Conservation (phyloP, 2,888 invertebrate species). For the Kuschelorhynchus macadamiae region DNA sequence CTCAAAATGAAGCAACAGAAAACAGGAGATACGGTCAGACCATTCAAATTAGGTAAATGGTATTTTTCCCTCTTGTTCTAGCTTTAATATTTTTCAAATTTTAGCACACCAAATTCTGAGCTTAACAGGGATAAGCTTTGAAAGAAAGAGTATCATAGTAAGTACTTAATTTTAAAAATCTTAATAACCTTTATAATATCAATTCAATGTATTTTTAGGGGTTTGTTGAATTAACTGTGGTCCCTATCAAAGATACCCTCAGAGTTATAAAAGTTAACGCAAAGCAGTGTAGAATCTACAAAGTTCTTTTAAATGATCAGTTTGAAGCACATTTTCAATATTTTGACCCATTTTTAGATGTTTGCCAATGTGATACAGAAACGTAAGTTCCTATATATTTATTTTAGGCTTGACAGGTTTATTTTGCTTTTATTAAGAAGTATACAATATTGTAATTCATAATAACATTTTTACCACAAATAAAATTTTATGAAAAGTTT, state of each 20-base stretch:
- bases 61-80: conserved; percentile 15
- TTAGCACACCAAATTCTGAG: conserved; percentile 96
- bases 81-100: conserved; percentile 62
- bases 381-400: conserved; percentile 75
- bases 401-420: too few relatives aligned
- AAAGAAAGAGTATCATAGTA: conserved; percentile 92
- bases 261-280: conserved; percentile 90
- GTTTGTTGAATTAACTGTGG: conserved; percentile 91
- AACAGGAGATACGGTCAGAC: conserved; percentile 82
- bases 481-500: too few relatives aligned
- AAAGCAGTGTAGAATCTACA: conserved; percentile 94
- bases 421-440: too few relatives aligned
- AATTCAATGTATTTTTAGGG: conserved; percentile 83
- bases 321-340: conserved; percentile 94
- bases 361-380: conserved; percentile 87
- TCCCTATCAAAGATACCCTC: conserved; percentile 87
- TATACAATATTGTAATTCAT: too few relatives aligned
- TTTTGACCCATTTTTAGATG: conserved; percentile 94
- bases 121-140: conserved; percentile 94
- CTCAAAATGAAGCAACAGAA: conserved; percentile 74
- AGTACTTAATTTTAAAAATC: conserved; percentile 69
- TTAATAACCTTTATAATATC: not conserved
- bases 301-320: conserved; percentile 89
- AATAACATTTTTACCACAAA: too few relatives aligned
- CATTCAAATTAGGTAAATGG: conserved; percentile 89